phyloP scores from a whole-genome alignment of 2,888 invertebrate species.

The Polydrusus pterygomalis region DNA sequence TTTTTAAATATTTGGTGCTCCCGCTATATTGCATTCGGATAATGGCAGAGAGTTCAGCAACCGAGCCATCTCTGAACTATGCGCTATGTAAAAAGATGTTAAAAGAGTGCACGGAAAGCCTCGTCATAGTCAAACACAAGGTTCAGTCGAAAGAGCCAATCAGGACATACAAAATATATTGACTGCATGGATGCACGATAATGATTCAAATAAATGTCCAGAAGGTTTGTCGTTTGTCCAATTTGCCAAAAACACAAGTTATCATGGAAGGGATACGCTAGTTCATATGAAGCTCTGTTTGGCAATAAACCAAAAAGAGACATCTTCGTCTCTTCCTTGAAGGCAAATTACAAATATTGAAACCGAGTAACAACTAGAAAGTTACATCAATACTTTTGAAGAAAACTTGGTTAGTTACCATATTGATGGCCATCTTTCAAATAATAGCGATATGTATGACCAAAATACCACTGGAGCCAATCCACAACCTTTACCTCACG shows the following conservation, averaged over 20 bases:
- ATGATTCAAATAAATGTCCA: slow-evolving; percentile 67
- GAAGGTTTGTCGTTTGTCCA: slow-evolving; percentile 64
- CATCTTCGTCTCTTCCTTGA: slow-evolving; percentile 58
- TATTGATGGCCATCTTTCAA: slow-evolving; percentile 45
- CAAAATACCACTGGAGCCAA: slow-evolving; percentile 32
- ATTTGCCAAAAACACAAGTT: slow-evolving; percentile 49
- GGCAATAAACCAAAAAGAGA: slow-evolving; percentile 61
- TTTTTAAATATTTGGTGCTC: slow-evolving; percentile 63
- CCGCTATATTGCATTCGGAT: slow-evolving; percentile 62
- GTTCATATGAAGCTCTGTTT: slow-evolving; percentile 64
- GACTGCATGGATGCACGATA: slow-evolving; percentile 63
- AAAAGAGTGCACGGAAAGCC: slow-evolving; percentile 43
- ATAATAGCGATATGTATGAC: slow-evolving; percentile 37
- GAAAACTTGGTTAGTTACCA: slow-evolving; percentile 46
- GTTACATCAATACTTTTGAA: slow-evolving; percentile 57
- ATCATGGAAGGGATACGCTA: slow-evolving; percentile 43
- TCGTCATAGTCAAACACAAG: slow-evolving; percentile 29
- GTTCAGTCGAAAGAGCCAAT: slow-evolving; percentile 58
- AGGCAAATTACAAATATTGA: slow-evolving; percentile 58
- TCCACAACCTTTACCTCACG: slow-evolving; percentile 25
- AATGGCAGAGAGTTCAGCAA: slow-evolving; percentile 64
- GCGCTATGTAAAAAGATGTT: slow-evolving; percentile 46
- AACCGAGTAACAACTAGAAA: slow-evolving; percentile 59
- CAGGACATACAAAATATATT: slow-evolving; percentile 62
- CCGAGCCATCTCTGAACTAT: slow-evolving; percentile 53